phyloP scores from a whole-genome alignment of 2,797 vertebrate genomes.

The Muscicapa comitata region DNA sequence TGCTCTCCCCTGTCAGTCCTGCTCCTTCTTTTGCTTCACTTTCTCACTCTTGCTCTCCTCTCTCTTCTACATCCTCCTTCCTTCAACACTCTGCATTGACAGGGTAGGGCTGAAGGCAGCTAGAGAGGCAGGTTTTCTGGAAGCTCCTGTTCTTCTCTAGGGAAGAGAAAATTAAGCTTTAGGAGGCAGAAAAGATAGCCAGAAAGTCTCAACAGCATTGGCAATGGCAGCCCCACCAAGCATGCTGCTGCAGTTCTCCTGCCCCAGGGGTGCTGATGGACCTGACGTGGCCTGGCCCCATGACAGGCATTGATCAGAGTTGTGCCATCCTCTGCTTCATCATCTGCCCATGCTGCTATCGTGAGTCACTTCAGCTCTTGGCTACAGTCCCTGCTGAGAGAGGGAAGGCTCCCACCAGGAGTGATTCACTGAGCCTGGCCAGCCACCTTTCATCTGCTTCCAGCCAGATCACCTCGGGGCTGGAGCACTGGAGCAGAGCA shows the following conservation, averaged over 20 bases:
- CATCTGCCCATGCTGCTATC: background rate
- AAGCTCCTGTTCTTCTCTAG: background rate
- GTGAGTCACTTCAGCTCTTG: slow-evolving; percentile 11
- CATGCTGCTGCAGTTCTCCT: background rate
- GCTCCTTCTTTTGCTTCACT: background rate
- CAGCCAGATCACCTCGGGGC: background rate
- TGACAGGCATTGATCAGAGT: background rate
- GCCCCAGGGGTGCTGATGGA: background rate
- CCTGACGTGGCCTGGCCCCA: background rate
- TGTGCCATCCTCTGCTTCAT: background rate
- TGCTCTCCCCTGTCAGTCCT: background rate
- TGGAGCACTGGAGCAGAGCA: background rate
- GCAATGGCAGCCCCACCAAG: background rate
- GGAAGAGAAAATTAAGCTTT: background rate
- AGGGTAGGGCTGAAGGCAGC: background rate
- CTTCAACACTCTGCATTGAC: background rate
- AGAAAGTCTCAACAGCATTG: background rate
- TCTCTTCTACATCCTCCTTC: background rate
- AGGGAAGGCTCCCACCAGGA: background rate
- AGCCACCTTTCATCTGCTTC: background rate
- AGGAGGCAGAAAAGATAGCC: background rate
- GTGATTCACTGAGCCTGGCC: background rate
- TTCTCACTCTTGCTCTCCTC: background rate
- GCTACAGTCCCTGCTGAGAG: background rate
- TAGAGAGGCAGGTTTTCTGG: background rate